phyloP scores from a whole-genome alignment of 2,113 vertebrate species.

The Pogonocichla stellata region DNA sequence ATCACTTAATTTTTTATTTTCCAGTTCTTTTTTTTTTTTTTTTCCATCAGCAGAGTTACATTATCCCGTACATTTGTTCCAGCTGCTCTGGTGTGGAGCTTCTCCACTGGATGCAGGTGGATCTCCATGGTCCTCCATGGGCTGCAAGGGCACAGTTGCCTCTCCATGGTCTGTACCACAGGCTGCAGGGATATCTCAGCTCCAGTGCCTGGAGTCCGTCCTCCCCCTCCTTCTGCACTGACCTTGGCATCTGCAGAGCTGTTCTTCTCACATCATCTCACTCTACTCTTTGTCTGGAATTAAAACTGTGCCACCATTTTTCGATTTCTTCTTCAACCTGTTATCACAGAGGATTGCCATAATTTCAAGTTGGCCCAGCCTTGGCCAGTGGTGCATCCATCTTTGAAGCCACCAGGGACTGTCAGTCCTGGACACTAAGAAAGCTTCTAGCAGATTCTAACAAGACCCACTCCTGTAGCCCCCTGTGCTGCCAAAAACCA shows the following conservation, averaged over 20 bases:
- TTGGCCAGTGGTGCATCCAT: fast-evolving
- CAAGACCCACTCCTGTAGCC: background rate
- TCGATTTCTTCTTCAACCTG: background rate
- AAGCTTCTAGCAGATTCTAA: background rate
- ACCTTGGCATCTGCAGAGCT: background rate
- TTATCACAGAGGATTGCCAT: background rate
- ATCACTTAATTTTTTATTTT: background rate
- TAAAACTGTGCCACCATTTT: background rate
- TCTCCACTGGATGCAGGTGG: background rate
- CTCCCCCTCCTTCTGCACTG: background rate
- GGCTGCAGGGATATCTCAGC: background rate
- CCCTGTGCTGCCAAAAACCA: background rate
- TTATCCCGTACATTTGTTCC: background rate
- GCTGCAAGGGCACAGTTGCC: background rate
- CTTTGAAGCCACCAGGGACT: background rate
- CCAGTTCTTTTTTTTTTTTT: background rate
- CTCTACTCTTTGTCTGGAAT: background rate
- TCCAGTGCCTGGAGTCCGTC: fast-evolving
- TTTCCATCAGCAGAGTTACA: background rate
- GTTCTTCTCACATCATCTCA: background rate
- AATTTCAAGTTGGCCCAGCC: background rate
- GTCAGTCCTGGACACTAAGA: background rate
- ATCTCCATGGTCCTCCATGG: background rate
- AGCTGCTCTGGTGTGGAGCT: background rate
- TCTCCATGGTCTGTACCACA: fast-evolving